These are phyloP conservation scores for Lepeophtheirus nordmannii DNA, from an alignment of 2,888 invertebrate species.

Conservation along the genomic window DNA sequence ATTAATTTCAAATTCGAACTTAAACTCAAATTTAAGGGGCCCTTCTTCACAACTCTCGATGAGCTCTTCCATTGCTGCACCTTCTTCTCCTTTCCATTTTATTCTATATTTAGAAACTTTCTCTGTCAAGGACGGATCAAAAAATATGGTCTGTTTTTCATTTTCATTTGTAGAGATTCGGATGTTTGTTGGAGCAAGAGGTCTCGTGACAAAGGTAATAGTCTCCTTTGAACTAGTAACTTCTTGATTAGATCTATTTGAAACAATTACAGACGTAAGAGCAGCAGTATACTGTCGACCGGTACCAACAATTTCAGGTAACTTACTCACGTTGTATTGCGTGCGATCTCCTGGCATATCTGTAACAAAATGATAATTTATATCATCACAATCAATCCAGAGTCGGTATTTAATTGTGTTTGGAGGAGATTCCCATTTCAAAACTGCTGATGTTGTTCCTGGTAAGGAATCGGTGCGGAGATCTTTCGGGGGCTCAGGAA, in stretches of 20 bases:
- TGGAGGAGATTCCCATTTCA: constrained; percentile 11
- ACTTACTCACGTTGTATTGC: constrained; percentile 11
- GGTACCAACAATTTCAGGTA: constrained; percentile 17
- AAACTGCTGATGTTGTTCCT: neutral
- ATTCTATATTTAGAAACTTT: constrained; percentile 8
- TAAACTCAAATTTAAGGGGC: neutral
- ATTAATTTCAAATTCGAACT: neutral
- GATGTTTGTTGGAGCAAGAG: neutral
- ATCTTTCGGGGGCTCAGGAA: constrained; percentile 1
- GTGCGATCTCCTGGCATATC: constrained; percentile 17
- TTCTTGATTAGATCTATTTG: neutral
- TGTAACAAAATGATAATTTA: neutral
- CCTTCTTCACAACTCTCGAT: neutral
- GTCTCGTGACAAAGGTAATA: neutral
- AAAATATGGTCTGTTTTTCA: neutral
- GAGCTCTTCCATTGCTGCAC: constrained; percentile 2
- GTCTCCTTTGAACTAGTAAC: neutral
- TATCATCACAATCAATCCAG: neutral
- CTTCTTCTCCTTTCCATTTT: constrained; percentile 16
- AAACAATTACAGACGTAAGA: neutral
- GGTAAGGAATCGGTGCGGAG: neutral
- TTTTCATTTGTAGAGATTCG: neutral
- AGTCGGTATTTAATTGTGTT: constrained; percentile 9
- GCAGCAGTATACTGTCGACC: constrained; percentile 6
- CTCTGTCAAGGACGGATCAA: constrained; percentile 1